A percentile compares a stretch with the other conserved stretches of the same genome.
Conservation (phyloP, 2,888 invertebrate species). For the Lymantria monacha region DNA sequence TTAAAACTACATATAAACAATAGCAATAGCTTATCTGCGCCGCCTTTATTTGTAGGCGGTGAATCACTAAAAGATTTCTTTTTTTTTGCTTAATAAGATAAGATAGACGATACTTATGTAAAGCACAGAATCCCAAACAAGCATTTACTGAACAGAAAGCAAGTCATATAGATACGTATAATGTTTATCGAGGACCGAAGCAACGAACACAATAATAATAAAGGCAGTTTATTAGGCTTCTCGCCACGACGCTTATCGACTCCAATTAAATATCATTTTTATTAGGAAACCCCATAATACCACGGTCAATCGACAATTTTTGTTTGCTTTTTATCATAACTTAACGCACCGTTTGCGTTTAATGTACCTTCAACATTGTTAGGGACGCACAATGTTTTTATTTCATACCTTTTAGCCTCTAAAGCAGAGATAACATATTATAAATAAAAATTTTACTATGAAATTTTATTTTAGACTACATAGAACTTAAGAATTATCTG, state of each 20-base stretch:
- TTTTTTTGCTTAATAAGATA: slow-evolving; percentile 19
- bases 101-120: slow-evolving; percentile 33
- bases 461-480: no score
- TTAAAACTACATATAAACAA: background rate
- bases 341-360: slow-evolving; percentile 40
- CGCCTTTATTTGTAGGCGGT: background rate
- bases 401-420: no score
- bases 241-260: slow-evolving; percentile 71
- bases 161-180: slow-evolving; percentile 44
- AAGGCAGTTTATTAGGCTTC: slow-evolving; percentile 76
- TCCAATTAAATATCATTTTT: slow-evolving; percentile 81
- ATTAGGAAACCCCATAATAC: slow-evolving; percentile 69
- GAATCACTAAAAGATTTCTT: slow-evolving; percentile 32
- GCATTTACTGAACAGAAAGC: slow-evolving; percentile 31
- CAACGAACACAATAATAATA: slow-evolving; percentile 75
- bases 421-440: no score
- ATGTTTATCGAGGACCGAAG: slow-evolving; percentile 60
- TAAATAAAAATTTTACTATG: no score
- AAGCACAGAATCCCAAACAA: slow-evolving; percentile 40
- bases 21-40: background rate
- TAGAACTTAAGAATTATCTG: no score
- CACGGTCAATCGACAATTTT: slow-evolving; percentile 55
- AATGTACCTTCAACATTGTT: slow-evolving; percentile 24
- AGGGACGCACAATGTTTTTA: no score
- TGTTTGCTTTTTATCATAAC: slow-evolving; percentile 55